Evolutionary conservation across 2,888 invertebrate genomes (phyloP), one percentile per base, ranked within the genome.

Genomic region (Neuroscelio doddi): DNA sequence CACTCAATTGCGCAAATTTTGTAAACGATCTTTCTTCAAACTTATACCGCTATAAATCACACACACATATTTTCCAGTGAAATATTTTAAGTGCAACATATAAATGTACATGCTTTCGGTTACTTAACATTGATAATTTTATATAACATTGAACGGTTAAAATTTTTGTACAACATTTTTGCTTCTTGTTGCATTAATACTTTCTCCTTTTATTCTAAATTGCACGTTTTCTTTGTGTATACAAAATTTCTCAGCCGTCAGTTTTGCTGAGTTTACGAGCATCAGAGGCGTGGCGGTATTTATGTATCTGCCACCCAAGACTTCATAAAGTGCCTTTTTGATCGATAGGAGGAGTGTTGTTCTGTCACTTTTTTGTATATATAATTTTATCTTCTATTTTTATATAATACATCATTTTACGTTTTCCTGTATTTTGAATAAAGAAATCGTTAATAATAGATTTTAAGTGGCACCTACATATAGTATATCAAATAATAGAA

Each of bases 141-240:
- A 56, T 30, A 41, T 27, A 34, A 56, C 47, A 39, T 39, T 16
- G 26, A 36, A 42, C 21, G 34, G 34, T 45, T 49, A 42, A 24
- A 24, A 38, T 50, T 50, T 5, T 44, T 29, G 38, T 16, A 50
- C 32, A 27, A 47, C 59, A 46, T 47, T 59, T 47, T 59, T 59
- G 9, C 41, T 59, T 30, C 51, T 30, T 51, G 15, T 27, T 12
- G 34, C 38, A 27, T 21, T 14, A 15, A 29, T 26, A 21, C 58
- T 59, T 59, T 59, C 58, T 46, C 51, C 34, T 46, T 51, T 52
- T 52, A 45, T 34, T 32, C 12, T 36, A 44, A 50, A 50, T 57
- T 57, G 38, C 50, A 36, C 12, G n/a, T 41, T 57, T 42, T 12
- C 41, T 15, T 46, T 12, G 14, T 14, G 14, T 14, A 4, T 4